Evolutionary conservation across 2,888 invertebrate genomes (phyloP).

Genomic region (Latrodectus elegans): DNA sequence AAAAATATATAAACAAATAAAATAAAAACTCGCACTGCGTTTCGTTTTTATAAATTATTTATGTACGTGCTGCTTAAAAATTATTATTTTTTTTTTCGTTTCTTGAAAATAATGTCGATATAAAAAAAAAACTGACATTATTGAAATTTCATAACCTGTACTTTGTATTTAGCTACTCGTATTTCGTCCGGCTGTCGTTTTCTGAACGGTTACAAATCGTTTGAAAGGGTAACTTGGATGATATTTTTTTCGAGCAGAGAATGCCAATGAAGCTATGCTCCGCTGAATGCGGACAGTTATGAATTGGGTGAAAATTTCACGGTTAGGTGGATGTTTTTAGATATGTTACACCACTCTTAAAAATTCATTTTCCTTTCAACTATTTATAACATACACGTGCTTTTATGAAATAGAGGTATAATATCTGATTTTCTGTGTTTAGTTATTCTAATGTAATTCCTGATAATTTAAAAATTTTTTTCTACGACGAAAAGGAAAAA

Average conservation of each 20-base stretch:
- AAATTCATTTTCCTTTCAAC: not conserved
- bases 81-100: not conserved
- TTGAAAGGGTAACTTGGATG: not conserved
- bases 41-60: constrained; percentile 57
- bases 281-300: not conserved
- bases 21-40: not conserved
- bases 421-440: too few relatives aligned
- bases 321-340: not conserved
- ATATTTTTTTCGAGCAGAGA: not conserved
- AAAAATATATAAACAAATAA: not conserved
- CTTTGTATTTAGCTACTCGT: constrained; percentile 11
- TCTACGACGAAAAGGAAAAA: too few relatives aligned
- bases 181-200: not conserved
- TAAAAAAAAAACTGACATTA: constrained; percentile 13
- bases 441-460: too few relatives aligned
- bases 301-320: not conserved
- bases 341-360: not conserved
- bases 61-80: constrained; percentile 13
- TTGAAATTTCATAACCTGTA: constrained; percentile 55
- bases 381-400: not conserved
- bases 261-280: not conserved
- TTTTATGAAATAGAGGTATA: too few relatives aligned
- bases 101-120: too few relatives aligned
- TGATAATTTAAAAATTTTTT: too few relatives aligned
- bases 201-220: not conserved